Conservation (phyloP, 2,113 vertebrate species). For the Semnopithecus entellus region DNA sequence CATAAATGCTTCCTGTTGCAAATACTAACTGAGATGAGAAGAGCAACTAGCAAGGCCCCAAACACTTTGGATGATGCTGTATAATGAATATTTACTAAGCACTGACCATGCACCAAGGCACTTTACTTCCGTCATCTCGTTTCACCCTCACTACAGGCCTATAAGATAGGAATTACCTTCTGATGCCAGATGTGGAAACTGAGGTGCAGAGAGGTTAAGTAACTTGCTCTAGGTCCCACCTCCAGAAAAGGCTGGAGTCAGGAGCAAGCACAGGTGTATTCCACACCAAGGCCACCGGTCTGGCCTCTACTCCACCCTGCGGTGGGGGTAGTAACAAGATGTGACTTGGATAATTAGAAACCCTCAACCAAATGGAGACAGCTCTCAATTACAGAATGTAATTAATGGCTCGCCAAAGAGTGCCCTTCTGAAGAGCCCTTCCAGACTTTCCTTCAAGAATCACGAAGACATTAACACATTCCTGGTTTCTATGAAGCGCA, state of each 20-base stretch:
- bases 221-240: not conserved
- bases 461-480: not conserved
- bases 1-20: not conserved
- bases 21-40: not conserved
- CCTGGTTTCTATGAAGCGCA: not conserved
- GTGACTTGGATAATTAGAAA: not conserved
- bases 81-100: rapidly evolving
- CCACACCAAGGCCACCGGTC: not conserved
- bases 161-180: not conserved
- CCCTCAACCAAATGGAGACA: not conserved
- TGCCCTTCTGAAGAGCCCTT: not conserved
- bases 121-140: not conserved
- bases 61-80: not conserved
- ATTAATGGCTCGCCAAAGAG: not conserved
- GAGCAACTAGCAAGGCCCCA: not conserved
- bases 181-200: not conserved
- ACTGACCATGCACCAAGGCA: too few relatives aligned
- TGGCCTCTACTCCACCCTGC: rapidly evolving
- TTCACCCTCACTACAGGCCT: not conserved
- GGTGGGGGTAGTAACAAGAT: not conserved
- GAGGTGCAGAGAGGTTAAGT: not conserved
- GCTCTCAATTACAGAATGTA: not conserved
- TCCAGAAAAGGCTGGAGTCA: not conserved
- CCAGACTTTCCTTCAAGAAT: conserved; percentile 27
- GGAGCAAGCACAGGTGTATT: not conserved